Conservation (phyloP, 2,113 vertebrate genomes). For the Halichoerus grypus region DNA sequence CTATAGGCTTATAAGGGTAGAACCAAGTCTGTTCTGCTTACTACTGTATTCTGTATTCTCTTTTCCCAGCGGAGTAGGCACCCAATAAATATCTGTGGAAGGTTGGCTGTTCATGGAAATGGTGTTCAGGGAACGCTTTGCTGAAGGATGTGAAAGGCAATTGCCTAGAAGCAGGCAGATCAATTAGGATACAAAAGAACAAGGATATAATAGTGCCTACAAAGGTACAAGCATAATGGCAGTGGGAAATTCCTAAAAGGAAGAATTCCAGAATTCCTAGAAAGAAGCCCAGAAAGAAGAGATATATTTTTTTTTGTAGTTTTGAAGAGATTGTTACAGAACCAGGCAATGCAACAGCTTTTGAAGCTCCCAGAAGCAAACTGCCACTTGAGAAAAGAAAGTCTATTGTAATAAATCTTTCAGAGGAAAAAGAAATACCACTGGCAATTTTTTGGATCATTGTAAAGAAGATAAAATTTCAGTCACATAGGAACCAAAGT, state of each 20-base stretch:
- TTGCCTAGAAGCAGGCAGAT: neutral
- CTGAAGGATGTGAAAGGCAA: neutral
- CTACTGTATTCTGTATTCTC: neutral
- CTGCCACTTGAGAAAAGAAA: neutral
- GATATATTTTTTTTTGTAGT: neutral
- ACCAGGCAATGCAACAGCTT: neutral
- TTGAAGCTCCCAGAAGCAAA: neutral
- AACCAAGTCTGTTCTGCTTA: neutral
- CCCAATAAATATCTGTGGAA: neutral
- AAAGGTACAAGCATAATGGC: neutral
- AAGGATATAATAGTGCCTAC: neutral
- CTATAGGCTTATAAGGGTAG: neutral
- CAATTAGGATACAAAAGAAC: neutral
- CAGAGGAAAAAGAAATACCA: neutral
- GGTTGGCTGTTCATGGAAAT: neutral
- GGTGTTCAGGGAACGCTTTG: neutral
- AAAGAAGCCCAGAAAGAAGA: neutral
- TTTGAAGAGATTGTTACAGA: neutral
- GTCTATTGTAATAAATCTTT: neutral
- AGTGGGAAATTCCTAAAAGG: conserved; percentile 1
- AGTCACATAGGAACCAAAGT: neutral
- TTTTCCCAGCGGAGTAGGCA: neutral
- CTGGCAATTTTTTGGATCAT: neutral
- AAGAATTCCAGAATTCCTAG: neutral
- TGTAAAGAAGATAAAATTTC: neutral